Evolutionary conservation across 2,888 invertebrate genomes (phyloP).

Genomic region (Physocephala rufipes): DNA sequence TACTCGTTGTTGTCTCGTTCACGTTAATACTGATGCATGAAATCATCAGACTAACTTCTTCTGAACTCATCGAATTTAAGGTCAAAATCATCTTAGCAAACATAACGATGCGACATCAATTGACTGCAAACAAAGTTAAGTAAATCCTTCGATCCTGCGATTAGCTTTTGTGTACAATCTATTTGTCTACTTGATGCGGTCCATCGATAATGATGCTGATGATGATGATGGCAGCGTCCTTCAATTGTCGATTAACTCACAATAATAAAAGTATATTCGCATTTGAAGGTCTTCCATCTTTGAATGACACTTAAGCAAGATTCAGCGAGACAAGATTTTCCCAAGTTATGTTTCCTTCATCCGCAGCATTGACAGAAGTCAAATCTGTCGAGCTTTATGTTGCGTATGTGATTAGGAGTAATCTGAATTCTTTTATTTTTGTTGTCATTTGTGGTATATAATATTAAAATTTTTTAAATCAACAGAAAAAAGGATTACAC

Average conservation of each 20-base stretch:
- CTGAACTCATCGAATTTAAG: conserved; percentile 2
- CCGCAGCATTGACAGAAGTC: neutral
- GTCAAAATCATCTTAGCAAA: conserved; percentile 14
- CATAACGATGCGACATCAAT: conserved; percentile 34
- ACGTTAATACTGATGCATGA: neutral
- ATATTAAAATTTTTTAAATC: conserved; percentile 26
- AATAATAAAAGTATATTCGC: conserved; percentile 31
- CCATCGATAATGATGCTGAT: conserved; percentile 17
- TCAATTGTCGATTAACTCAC: conserved; percentile 41
- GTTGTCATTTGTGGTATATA: conserved; percentile 6
- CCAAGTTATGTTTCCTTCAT: too few relatives aligned
- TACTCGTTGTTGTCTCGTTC: neutral
- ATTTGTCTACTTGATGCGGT: conserved; percentile 3
- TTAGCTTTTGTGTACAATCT: conserved; percentile 32
- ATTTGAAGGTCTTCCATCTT: conserved; percentile 32
- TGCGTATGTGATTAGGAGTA: neutral
- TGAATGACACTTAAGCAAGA: too few relatives aligned
- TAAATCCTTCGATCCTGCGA: conserved; percentile 33
- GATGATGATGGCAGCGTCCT: conserved; percentile 30
- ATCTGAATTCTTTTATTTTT: neutral
- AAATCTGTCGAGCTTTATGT: too few relatives aligned
- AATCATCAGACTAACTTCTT: conserved; percentile 9
- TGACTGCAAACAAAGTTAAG: conserved; percentile 35
- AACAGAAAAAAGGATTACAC: conserved; percentile 38
- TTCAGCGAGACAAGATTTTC: too few relatives aligned